Base-by-base conservation (phyloP, 2,113 vertebrate species). In the Peromyscus californicus region DNA sequence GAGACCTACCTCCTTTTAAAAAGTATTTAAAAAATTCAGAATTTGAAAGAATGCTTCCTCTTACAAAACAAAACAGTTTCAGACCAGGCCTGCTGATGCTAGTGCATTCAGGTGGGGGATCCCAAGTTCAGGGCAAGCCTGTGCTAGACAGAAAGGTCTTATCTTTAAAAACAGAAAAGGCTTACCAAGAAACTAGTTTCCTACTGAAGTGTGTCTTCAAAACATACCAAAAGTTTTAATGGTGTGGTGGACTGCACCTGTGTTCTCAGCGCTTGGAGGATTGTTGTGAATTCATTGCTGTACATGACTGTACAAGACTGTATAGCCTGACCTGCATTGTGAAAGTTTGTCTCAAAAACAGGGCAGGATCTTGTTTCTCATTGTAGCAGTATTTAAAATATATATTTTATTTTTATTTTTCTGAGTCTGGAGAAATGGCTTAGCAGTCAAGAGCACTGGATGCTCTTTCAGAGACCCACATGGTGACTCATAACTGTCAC, bases 141-240 rank as follows among this genome's bases (percentile, higher is more conserved):
- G 12, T 3, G 5, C 26, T 51, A 29, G 7, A 90, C 39, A 48
- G 19, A 42, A 65, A 48, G 72, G 36, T 63, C 39, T 22, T 90
- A 45, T 24, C 39, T 48, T 42, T 36, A 78, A 48, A 84, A 89
- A 24, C 26, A 63, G 17, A 63, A 48, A 45, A 63, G 5, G 8
- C 42, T 45, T 31, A 45, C 29, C 61, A 67, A 67, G 83, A 51
- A 19, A 48, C 29, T 22, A 31, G 26, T 84, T 95, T 75, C 39
- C 57, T 98, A 70, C 31, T 63, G 51, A 89, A 76, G 39, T 59
- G 33, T 45, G 16, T 29, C 42, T 75, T 97, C 39, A 93, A 95
- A 79, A 31, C 22, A 61, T 21, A 92, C 16, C 8, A 0, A 61
- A 54, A 54, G 11, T 79, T 61, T 88, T 74, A 36, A 54, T 54